Evolutionary conservation across 1,140 invertebrate species (phyloP).

Genomic region (Eriocheir sinensis): DNA sequence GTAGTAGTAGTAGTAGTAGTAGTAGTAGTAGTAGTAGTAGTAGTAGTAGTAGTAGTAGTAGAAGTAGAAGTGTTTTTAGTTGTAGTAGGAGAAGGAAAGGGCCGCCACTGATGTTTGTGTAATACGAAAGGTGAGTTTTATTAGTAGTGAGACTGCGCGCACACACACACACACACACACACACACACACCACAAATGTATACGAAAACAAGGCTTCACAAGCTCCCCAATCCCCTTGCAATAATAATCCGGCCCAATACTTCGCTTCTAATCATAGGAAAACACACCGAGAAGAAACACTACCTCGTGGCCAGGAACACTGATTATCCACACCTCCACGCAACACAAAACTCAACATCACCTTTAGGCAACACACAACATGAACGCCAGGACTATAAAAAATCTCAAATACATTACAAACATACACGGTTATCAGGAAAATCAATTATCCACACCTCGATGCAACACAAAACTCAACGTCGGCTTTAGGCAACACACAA

Average conservation of each 20-base stretch:
- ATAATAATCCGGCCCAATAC: no score
- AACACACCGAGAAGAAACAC: neutral
- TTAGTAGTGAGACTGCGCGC: neutral
- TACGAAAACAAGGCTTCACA: neutral
- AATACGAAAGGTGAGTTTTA: no score
- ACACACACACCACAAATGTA: no score
- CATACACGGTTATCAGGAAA: no score
- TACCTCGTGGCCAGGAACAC: neutral
- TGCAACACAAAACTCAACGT: neutral
- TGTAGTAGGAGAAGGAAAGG: neutral
- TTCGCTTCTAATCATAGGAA: no score
- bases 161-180: conserved; percentile 17
- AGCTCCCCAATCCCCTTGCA: no score
- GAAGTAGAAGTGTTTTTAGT: neutral
- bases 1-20: conserved; percentile 37
- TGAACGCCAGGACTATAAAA: no score
- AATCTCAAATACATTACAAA: neutral
- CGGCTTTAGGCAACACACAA: neutral
- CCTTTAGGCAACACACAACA: neutral
- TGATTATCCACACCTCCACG: no score
- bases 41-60: conserved; percentile 36
- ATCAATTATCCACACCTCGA: no score
- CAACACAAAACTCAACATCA: neutral
- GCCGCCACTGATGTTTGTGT: neutral
- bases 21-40: conserved; percentile 45